Conservation (phyloP, 2,888 invertebrate genomes). For the Phyllotreta striolata region DNA sequence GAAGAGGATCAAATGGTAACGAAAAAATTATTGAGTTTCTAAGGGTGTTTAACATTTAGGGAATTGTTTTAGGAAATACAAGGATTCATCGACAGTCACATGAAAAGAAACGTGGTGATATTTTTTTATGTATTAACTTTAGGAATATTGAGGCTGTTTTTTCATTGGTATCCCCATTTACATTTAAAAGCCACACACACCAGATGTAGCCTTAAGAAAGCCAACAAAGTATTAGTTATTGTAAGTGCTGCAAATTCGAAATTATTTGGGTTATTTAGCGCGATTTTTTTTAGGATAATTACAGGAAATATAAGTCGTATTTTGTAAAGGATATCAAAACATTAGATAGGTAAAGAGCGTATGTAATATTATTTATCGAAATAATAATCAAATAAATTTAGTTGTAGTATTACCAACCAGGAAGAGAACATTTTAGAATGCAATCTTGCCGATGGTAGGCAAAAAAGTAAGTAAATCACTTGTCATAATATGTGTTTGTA, state of each 20-base stretch:
- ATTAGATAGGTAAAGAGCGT: slow-evolving; percentile 59
- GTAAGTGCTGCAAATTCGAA: slow-evolving; percentile 59
- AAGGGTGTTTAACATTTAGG: slow-evolving; percentile 12
- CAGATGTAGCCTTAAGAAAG: slow-evolving; percentile 73
- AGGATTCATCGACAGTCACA: slow-evolving; percentile 69
- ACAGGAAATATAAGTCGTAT: slow-evolving; percentile 76
- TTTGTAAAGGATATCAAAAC: slow-evolving; percentile 70
- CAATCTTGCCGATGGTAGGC: slow-evolving; percentile 48
- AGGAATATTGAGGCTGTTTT: slow-evolving; percentile 81
- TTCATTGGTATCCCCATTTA: slow-evolving; percentile 89
- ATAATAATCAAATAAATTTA: slow-evolving; percentile 7
- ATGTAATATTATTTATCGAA: slow-evolving; percentile 51
- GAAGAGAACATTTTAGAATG: slow-evolving; percentile 32
- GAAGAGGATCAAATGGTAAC: slow-evolving; percentile 57
- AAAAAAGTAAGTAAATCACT: slow-evolving; percentile 50
- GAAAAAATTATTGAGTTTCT: neutral
- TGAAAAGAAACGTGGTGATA: slow-evolving; percentile 63
- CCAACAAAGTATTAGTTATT: slow-evolving; percentile 79
- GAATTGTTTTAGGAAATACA: slow-evolving; percentile 65
- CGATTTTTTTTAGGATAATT: slow-evolving; percentile 70
- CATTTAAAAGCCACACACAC: slow-evolving; percentile 76
- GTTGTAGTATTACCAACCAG: neutral
- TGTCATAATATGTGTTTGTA: no score
- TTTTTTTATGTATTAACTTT: slow-evolving; percentile 71
- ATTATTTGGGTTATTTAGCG: neutral